Conservation (phyloP, 2,113 vertebrate species). For the Pongo pygmaeus region DNA sequence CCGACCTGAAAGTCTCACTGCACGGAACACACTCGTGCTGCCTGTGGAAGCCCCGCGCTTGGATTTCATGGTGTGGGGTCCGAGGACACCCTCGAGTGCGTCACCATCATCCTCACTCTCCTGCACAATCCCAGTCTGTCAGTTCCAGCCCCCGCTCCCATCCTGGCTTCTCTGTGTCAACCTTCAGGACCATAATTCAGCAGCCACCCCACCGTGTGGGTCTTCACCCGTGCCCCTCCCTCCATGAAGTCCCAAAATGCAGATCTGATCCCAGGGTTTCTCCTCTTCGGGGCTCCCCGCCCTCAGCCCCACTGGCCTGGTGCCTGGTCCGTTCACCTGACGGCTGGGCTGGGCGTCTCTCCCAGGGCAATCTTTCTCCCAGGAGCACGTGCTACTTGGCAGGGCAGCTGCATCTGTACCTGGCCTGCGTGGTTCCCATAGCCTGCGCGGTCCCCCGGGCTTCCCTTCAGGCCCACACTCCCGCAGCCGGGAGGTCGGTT, state of each 20-base stretch:
- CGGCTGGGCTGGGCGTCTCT: not conserved
- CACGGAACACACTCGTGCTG: fast-evolving
- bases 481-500: fast-evolving
- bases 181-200: fast-evolving
- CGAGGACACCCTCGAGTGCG: fast-evolving
- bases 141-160: not conserved
- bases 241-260: not conserved
- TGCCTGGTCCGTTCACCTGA: too few relatives aligned
- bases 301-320: too few relatives aligned
- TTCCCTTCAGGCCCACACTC: not conserved
- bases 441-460: fast-evolving
- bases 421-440: not conserved
- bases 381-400: too few relatives aligned
- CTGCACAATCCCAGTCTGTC: fast-evolving
- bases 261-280: not conserved
- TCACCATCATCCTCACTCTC: not conserved
- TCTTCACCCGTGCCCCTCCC: not conserved
- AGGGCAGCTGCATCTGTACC: not conserved
- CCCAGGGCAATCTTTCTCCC: not conserved
- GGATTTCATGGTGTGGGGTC: too few relatives aligned
- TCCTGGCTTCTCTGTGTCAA: not conserved
- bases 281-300: fast-evolving
- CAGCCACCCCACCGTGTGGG: not conserved
- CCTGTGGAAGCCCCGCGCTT: too few relatives aligned
- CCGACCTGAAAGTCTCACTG: not conserved